These are phyloP conservation scores for Leptoteleia sp. DNA, from an alignment of 1,140 invertebrate genomes.

Conservation along the genomic window DNA sequence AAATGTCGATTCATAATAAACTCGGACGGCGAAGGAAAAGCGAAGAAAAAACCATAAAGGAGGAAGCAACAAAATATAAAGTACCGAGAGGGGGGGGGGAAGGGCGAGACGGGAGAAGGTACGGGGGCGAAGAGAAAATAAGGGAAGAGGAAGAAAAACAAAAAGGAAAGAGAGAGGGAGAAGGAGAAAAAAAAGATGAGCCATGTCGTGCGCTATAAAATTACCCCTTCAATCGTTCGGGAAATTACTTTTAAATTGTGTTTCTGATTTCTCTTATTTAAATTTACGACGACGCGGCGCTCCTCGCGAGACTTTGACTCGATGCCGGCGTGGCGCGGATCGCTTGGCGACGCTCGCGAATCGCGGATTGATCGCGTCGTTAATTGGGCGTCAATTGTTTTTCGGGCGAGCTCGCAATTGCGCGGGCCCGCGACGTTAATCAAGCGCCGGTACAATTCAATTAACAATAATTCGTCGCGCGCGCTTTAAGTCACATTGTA, in stretches of 20 bases:
- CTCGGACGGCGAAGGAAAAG: conserved; percentile 24
- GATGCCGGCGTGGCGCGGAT: conserved; percentile 2
- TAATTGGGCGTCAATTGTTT: conserved; percentile 39
- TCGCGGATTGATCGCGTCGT: conserved; percentile 24
- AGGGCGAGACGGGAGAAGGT: too few relatives aligned
- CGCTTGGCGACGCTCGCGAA: neutral
- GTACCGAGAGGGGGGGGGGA: too few relatives aligned
- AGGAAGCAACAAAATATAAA: too few relatives aligned
- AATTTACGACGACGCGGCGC: conserved; percentile 28
- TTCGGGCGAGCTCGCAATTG: neutral
- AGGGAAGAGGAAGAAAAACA: too few relatives aligned
- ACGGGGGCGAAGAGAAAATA: too few relatives aligned
- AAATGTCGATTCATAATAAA: conserved; percentile 58
- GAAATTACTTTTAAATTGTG: conserved; percentile 54
- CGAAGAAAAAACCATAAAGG: neutral
- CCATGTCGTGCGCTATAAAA: conserved; percentile 35
- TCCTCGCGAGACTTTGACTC: too few relatives aligned
- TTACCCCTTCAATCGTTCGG: conserved; percentile 54
- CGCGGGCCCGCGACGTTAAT: conserved; percentile 32
- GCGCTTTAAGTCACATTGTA: conserved; percentile 44
- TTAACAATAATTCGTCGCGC: conserved; percentile 59
- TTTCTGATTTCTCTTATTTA: conserved; percentile 53
- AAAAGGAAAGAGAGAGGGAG: too few relatives aligned
- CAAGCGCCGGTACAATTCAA: conserved; percentile 52
- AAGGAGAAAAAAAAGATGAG: conserved; percentile 1